These are phyloP conservation scores for Trichogramma pretiosum DNA, from an alignment of 1,140 invertebrate genomes.

Conservation along the genomic window DNA sequence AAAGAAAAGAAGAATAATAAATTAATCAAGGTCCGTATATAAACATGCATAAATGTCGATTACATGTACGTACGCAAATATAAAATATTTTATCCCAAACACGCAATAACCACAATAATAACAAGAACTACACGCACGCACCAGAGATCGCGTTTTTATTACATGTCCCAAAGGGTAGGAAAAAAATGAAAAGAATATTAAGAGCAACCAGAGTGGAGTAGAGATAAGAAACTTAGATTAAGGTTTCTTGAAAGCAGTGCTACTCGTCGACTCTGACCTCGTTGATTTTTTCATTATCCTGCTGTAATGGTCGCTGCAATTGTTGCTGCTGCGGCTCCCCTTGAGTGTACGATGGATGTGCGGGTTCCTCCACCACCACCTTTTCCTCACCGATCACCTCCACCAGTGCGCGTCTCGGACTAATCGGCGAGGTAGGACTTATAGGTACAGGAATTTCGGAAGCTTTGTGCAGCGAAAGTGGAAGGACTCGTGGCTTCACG, in stretches of 20 bases:
- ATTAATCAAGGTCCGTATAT: too few species aligned
- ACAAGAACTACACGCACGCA: too few species aligned
- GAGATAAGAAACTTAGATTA: constrained; percentile 21
- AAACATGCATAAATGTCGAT: too few species aligned
- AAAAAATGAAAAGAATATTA: too few species aligned
- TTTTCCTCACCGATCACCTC: constrained; percentile 41
- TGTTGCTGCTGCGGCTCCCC: constrained; percentile 6
- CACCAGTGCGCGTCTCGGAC: constrained; percentile 22
- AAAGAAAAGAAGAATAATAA: too few species aligned
- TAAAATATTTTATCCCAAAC: too few species aligned
- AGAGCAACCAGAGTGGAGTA: constrained; percentile 3
- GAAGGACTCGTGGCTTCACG: constrained; percentile 4
- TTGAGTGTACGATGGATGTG: constrained; percentile 22
- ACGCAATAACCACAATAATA: too few species aligned
- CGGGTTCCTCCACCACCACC: constrained; percentile 30
- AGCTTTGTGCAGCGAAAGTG: constrained; percentile 18
- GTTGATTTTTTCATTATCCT: constrained; percentile 20
- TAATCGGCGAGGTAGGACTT: constrained; percentile 7
- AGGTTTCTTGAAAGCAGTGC: constrained; percentile 27
- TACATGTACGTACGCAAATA: too few species aligned
- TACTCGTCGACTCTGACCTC: constrained; percentile 40
- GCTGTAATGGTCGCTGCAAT: too few species aligned
- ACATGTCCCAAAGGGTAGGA: too few species aligned
- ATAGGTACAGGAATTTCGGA: constrained; percentile 30
- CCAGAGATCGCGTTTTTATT: too few species aligned